Conservation (phyloP, 1,140 invertebrate species). For the Bombus confusus region DNA sequence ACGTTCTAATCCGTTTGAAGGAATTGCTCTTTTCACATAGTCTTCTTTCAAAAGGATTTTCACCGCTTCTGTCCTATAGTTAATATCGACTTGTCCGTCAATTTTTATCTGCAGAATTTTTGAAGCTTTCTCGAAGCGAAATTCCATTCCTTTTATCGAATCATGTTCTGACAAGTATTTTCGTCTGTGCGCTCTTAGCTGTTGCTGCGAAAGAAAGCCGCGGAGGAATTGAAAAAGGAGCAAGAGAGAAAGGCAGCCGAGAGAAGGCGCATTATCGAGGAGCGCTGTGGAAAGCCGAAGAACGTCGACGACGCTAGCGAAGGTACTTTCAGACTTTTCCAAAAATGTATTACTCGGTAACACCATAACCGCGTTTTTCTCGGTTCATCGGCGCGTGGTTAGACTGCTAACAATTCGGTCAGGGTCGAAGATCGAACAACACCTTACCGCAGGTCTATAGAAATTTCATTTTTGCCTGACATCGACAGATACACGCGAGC, state of each 20-base stretch:
- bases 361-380: neutral
- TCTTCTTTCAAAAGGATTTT: neutral
- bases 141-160: neutral
- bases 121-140: neutral
- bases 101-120: neutral
- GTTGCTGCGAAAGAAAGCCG: conserved; percentile 99
- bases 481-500: neutral
- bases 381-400: neutral
- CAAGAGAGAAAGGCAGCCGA: conserved; percentile 99
- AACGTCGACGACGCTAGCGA: conserved; percentile 95
- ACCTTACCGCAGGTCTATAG: neutral
- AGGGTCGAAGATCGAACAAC: conserved; percentile 15
- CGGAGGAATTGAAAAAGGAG: conserved; percentile 99
- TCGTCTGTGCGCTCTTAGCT: conserved; percentile 83
- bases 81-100: no score
- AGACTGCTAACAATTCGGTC: conserved; percentile 7
- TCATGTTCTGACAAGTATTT: conserved; percentile 1
- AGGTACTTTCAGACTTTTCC: conserved; percentile 85
- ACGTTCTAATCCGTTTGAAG: no score
- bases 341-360: neutral
- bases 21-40: no score
- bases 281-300: conserved; percentile 95
- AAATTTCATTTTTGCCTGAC: neutral
- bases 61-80: no score
- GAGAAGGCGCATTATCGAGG: conserved; percentile 98